Base-by-base conservation (phyloP, 64 coral and sea anemone species). In the Montipora capricornis region DNA sequence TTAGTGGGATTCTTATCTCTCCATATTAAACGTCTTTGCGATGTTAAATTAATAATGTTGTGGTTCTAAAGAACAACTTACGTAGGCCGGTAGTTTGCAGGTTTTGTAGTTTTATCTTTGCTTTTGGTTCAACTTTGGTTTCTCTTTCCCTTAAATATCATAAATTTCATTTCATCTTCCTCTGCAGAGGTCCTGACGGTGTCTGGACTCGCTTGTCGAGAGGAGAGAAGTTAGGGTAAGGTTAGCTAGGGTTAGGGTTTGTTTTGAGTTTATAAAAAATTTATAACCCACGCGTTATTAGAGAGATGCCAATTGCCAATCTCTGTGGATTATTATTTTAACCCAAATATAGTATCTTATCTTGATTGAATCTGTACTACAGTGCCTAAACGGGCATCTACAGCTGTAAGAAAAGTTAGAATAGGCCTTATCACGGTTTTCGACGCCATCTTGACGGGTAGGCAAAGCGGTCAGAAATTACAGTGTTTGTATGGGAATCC, bases 141-240 rank as follows among this genome's bases (percentile, higher is more conserved):
- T 37, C 53, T 57, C 11, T 57, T 57, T 11, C 6, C 53, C 53
- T 8, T 6, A 57, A 57, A 6, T 11, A 57, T 6, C 6, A 6
- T 57, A 53, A 70, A 61, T 45, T 79, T 15, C 44, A 12, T 57
- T 61, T 91, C 20, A 45, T 90, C 14, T 88, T 51, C 9, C 61
- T 76, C 74, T 93, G 0, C 85, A 99, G 97, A 60, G 97, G 97
- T 16, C 97, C 97, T 77, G 89, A 96, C 66, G 97, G 97, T 51
- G 81, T 99, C 52, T 99, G 97, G 97, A 99, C 97, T 74, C 81
- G 94, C 4, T 84, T 99, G 24, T 96, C 97, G 37, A 90, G 93
- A 82, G 97, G 97, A 94, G 97, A 99, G 89, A 91, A 91, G 47
- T 74, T 99, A 55, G 95, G 95, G 97, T 99, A 90, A 92, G 20